Base-by-base conservation (phyloP, 2,797 vertebrate species). In the Columba guinea region DNA sequence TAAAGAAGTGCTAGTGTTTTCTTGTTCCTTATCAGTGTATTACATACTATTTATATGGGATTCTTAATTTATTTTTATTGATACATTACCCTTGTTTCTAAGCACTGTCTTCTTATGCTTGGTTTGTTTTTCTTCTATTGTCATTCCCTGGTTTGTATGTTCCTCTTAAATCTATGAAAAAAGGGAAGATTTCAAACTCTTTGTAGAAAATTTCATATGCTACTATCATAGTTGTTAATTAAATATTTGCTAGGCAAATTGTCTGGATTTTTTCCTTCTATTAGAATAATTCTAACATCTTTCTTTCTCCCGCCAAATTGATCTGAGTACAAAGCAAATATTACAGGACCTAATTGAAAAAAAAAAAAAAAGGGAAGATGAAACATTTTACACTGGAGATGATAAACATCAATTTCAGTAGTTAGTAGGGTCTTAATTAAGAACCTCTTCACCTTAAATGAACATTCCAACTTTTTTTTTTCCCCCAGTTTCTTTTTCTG, bases 21-120 rank as follows among this genome's bases (percentile, higher is more conserved):
- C 68, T 46, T 63, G 28, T 82, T 92, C 74, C 51, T 46, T 77
- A 77, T 79, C 90, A 90, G 52, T 80, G 71, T 93, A 23, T 63
- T 84, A 5, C 0, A 0, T 62, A 55, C 10, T 78, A 11, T 96
- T 93, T 95, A 44, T 71, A 53, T 49, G 48, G 32, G 10, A 67
- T 95, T 94, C 62, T 92, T 83, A 48, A 46, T 4, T 67, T 69
- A 21, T 59, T 89, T 84, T 95, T 93, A 53, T 78, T 93, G 55
- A 9, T 67, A 52, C 46, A 44, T 93, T 90, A 81, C 80, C 28
- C 55, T 90, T 88, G 16, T 80, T 95, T 87, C 67, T 86, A 62
- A 80, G 58, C 70, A 24, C 8, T 60, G 22, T 44, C 30, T 28
- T 68, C 19, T 5, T 74, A 39, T 32, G 9, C 8, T 2, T 51